Conservation (phyloP, 2,888 invertebrate genomes). For the Oeneis ivallda region DNA sequence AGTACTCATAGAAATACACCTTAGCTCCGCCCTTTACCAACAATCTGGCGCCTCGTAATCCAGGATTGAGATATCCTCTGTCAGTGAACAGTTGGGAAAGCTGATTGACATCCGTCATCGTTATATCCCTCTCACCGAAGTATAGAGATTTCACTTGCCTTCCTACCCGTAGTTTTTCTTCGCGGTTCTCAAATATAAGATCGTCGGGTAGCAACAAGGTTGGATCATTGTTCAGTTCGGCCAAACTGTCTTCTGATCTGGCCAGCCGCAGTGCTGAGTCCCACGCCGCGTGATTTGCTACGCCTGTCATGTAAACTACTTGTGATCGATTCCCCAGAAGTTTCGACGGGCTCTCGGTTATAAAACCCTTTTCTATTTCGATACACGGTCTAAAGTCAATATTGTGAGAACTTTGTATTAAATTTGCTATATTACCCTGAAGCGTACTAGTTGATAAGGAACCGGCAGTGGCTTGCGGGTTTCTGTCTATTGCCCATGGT, state of each 20-base stretch:
- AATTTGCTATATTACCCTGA: constrained; percentile 37
- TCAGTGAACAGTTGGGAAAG: constrained; percentile 61
- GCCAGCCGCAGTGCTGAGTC: constrained; percentile 53
- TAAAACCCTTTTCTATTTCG: constrained; percentile 51
- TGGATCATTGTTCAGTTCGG: constrained; percentile 50
- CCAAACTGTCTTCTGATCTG: constrained; percentile 45
- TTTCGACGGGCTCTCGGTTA: constrained; percentile 56
- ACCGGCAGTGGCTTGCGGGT: constrained; percentile 50
- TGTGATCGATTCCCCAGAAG: constrained; percentile 48
- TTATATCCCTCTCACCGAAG: constrained; percentile 52
- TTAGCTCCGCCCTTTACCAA: constrained; percentile 59
- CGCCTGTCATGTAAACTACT: constrained; percentile 59
- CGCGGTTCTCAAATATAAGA: constrained; percentile 48
- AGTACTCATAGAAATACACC: constrained; percentile 81
- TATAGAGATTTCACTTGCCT: constrained; percentile 53
- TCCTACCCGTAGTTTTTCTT: constrained; percentile 45
- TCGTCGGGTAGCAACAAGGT: constrained; percentile 56
- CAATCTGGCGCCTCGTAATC: constrained; percentile 55
- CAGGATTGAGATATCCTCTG: constrained; percentile 57
- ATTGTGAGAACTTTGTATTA: constrained; percentile 48
- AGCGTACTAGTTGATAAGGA: constrained; percentile 48
- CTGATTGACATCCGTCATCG: constrained; percentile 41
- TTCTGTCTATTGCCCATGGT: constrained; percentile 62
- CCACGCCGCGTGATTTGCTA: constrained; percentile 59
- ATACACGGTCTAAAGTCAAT: constrained; percentile 58